Base-by-base conservation (phyloP, 2,797 vertebrate species). In the Eulemur coronatus region DNA sequence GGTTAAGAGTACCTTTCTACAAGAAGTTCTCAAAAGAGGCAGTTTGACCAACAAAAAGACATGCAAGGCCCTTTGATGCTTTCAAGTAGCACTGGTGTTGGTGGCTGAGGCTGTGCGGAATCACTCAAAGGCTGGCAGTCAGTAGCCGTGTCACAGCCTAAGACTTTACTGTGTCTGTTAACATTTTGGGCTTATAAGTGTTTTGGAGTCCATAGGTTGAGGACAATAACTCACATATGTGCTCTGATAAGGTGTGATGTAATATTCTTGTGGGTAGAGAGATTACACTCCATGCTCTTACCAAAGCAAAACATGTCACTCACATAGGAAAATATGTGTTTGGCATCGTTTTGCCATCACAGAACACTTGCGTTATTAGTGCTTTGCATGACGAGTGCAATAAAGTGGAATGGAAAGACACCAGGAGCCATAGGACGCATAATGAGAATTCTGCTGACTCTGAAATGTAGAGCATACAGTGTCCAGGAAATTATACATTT, bases 1-100 rank as follows among this genome's bases (percentile, higher is more conserved):
- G 18, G 63, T 65, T 65, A 65, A 65, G 3, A 18, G 7, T 65
- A 80, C 24, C 4, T 22, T 84, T 67, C 41, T 33, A 84, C 8
- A 78, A 78, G 15, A 14, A 26, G 24, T 78, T 79, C 55, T 15
- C 43, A 11, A 46, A 55, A 90, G 13, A 69, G 35, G 28, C 2
- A 1, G 24, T 79, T 69, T 57, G 61, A 46, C 18, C 48, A 55
- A 80, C 48, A 80, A 13, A 80, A 17, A 82, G 12, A 72, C 4
- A 41, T 0, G 11, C 18, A 38, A 48, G n/a, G 1, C 14, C 26
- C 67, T 46, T 50, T 9, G 1, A 38, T 5, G 26, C 0, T 57
- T 28, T 38, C 12, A 5, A 79, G 33, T 46, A 28, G 1, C 12
- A 50, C 38, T 12, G 30, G 17, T 55, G 22, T 72, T 33, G 30